A percentile compares a stretch with the other conserved stretches of the same genome.
Conservation (phyloP, 2,113 vertebrate genomes). For the Phoenicopterus ruber region DNA sequence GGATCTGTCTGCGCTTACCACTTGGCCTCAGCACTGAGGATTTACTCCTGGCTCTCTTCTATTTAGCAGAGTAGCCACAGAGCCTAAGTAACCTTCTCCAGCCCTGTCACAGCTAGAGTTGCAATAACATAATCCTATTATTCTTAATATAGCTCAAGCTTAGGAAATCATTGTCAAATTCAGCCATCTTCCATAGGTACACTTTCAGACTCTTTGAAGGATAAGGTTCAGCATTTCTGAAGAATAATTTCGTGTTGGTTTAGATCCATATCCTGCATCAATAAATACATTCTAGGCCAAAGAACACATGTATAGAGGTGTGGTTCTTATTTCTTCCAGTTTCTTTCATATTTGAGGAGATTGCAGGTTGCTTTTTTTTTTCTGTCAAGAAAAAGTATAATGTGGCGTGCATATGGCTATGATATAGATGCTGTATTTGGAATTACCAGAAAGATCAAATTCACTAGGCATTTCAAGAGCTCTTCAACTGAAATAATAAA, state of each 20-base stretch:
- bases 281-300: neutral
- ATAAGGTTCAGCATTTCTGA: neutral
- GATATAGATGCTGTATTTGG: neutral
- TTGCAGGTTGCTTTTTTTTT: neutral
- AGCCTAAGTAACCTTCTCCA: neutral
- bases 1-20: neutral
- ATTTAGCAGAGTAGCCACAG: neutral
- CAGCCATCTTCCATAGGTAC: neutral
- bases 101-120: neutral
- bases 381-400: neutral
- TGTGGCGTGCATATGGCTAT: neutral
- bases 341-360: neutral
- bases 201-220: neutral
- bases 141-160: conserved; percentile 1
- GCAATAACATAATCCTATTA: conserved; percentile 26
- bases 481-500: neutral
- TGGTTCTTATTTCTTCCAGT: neutral
- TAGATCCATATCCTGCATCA: neutral
- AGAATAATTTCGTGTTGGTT: neutral
- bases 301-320: neutral
- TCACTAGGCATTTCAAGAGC: neutral
- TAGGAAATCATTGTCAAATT: neutral
- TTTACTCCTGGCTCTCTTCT: neutral
- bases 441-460: neutral
- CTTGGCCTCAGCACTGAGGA: neutral